Evolutionary conservation across 2,888 invertebrate genomes (phyloP).

Genomic region (Oasisia sp.): DNA sequence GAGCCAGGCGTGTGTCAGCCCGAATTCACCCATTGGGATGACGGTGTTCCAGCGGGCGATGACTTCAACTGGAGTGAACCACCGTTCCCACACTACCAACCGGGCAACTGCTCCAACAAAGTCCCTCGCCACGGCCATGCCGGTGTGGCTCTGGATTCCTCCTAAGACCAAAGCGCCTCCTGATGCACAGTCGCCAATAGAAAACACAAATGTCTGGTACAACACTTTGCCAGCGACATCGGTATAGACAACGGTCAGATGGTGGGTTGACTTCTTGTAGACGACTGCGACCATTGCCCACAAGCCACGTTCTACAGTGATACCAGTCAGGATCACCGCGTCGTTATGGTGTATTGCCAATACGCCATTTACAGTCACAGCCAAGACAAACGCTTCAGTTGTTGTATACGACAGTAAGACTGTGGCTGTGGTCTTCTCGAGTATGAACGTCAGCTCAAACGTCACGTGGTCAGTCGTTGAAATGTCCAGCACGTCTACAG

Average conservation of each 20-base stretch:
- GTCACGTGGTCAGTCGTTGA: neutral
- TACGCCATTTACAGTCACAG: neutral
- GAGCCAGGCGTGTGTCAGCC: neutral
- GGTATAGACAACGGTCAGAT: neutral
- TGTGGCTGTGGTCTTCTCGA: neutral
- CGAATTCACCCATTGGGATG: neutral
- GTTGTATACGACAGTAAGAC: neutral
- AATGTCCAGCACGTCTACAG: neutral
- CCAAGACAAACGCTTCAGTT: neutral
- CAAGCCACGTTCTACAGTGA: neutral
- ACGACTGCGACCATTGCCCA: neutral
- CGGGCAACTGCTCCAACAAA: neutral
- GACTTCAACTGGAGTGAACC: neutral
- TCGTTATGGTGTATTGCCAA: neutral
- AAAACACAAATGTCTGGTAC: neutral
- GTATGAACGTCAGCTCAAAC: neutral
- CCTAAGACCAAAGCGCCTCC: neutral
- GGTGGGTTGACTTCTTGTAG: neutral
- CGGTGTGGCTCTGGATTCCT: neutral
- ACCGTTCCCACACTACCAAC: neutral
- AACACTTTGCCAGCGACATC: neutral
- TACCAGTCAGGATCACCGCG: neutral
- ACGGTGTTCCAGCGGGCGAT: neutral
- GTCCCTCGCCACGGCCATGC: neutral
- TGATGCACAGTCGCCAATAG: neutral